Evolutionary conservation across 2,888 invertebrate species (phyloP), one percentile per base, ranked within the genome.

Genomic region (Leptinotarsa tumamoca): DNA sequence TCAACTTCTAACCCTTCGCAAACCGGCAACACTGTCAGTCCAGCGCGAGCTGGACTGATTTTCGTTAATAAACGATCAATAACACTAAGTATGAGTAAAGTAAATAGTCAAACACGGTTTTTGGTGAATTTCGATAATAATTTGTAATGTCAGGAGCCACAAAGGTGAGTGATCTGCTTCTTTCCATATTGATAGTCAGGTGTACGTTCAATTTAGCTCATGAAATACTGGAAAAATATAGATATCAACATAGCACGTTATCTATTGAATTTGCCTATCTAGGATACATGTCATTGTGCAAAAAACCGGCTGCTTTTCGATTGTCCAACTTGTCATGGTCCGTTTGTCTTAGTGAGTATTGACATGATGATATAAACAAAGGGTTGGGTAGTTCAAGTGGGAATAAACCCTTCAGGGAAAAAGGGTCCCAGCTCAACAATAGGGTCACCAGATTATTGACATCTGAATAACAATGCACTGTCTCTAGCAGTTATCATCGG

Each of bases 61-160:
- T 74, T 76, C 58, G 76, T 67, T 67, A 73, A 73, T 73, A 73
- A 70, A 67, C 58, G 73, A 76, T 76, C 76, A 76, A 76, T 76
- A 76, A 66, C 67, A 71, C 56, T 52, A 70, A 61, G 68, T 73
- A 52, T 63, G 43, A 69, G 68, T 68, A 56, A 70, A 67, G 58
- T 73, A 51, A 68, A 73, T 66, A 50, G 67, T 56, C n/a, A 10
- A 58, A 61, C 56, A 50, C 66, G 51, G 67, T 67, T 76, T 73
- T 68, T 68, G 43, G 71, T 52, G 54, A 73, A 68, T 58, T 54
- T 5, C 56, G 27, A 56, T 3, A 54, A 68, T 68, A 72, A 72
- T 69, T 15, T 17, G 63, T 21, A 52, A 68, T 68, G 68, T 63
- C 66, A 71, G 67, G 63, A 33, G 63, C 33, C 5, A 63, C 74